Evolutionary conservation across 2,888 invertebrate genomes (phyloP).

Genomic region (Selenia dentaria): DNA sequence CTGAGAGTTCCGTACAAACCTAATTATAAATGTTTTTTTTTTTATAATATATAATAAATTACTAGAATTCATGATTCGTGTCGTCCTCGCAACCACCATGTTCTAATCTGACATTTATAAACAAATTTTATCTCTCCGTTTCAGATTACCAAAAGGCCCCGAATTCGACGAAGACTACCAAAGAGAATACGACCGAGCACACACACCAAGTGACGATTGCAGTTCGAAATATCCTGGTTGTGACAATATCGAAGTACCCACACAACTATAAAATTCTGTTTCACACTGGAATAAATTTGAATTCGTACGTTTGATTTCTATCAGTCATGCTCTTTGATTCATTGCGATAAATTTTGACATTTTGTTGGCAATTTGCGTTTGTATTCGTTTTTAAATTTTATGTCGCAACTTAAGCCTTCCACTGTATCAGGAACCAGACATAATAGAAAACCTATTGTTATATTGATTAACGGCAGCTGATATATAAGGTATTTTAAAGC

Average conservation of each 20-base stretch:
- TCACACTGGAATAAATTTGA: constrained; percentile 18
- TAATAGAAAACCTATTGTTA: too few relatives aligned
- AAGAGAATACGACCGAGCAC: constrained; percentile 78
- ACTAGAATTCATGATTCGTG: too few relatives aligned
- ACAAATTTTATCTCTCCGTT: constrained; percentile 34
- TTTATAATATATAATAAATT: too few relatives aligned
- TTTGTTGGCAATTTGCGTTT: constrained; percentile 2
- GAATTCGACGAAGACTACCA: constrained; percentile 63
- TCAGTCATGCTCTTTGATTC: constrained; percentile 12
- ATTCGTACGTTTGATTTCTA: constrained; percentile 14
- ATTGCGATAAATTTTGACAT: constrained; percentile 5
- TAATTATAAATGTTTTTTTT: too few relatives aligned
- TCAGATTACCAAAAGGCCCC: constrained; percentile 75
- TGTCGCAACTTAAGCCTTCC: too few relatives aligned
- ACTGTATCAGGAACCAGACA: too few relatives aligned
- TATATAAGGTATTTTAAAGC: too few relatives aligned
- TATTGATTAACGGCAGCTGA: too few relatives aligned
- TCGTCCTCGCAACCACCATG: not conserved
- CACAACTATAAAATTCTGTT: constrained; percentile 10
- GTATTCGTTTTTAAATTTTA: not conserved
- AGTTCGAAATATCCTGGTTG: constrained; percentile 69
- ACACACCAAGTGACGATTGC: constrained; percentile 65
- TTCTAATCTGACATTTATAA: too few relatives aligned
- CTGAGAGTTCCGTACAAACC: too few relatives aligned
- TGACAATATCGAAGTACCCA: constrained; percentile 37